Conservation (phyloP, 2,113 vertebrate species). For the Pelvicachromis taeniatus region DNA sequence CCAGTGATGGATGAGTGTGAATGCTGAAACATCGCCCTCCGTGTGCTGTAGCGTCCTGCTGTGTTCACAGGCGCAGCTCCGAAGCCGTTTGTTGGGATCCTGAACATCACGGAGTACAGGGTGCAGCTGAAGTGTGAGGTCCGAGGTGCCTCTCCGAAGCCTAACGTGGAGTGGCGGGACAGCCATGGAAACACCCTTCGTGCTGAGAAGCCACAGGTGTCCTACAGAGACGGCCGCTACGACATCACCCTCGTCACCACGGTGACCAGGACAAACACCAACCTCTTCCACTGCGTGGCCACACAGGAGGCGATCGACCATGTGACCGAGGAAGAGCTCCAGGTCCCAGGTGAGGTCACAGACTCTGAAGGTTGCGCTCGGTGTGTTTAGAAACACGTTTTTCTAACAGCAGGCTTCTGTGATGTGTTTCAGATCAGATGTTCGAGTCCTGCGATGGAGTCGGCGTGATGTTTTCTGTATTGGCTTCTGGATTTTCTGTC, state of each 20-base stretch:
- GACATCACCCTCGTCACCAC: background rate
- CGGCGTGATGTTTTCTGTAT: fast-evolving
- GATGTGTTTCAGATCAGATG: background rate
- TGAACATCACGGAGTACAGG: background rate
- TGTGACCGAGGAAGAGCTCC: background rate
- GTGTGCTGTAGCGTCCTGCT: background rate
- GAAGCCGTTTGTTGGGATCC: background rate
- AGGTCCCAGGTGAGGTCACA: background rate
- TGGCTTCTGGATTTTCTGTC: background rate
- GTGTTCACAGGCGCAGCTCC: background rate
- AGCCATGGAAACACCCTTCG: background rate
- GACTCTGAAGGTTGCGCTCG: fast-evolving
- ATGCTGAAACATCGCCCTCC: fast-evolving
- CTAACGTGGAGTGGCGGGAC: background rate
- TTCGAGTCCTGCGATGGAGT: background rate
- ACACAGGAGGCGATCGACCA: background rate
- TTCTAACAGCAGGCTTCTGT: background rate
- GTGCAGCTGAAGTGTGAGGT: background rate
- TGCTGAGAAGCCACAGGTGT: fast-evolving
- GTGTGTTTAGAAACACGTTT: fast-evolving
- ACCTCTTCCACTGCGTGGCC: fast-evolving
- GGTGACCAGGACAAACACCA: background rate
- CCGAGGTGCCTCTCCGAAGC: fast-evolving
- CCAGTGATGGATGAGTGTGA: fast-evolving
- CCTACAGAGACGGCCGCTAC: background rate